These are phyloP conservation scores for Beroe forskalii DNA, from an alignment of 37 sponge, comb jelly and placozoan species.

Conservation along the genomic window DNA sequence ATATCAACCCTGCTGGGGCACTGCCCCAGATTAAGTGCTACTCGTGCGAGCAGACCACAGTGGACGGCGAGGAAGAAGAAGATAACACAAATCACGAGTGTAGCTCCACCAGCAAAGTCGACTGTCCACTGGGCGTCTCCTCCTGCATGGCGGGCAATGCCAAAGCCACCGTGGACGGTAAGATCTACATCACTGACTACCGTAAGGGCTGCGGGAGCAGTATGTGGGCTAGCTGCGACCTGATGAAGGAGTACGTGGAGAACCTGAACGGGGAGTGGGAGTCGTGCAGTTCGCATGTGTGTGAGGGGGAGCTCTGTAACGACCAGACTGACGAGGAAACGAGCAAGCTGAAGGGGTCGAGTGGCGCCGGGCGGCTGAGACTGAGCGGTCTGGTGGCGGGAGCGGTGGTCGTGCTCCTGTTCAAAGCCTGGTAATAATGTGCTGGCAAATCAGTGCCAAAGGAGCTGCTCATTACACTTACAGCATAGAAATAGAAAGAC, in stretches of 20 bases:
- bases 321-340: not conserved
- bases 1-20: not conserved
- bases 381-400: not conserved
- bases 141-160: not conserved
- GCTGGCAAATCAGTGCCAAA: too few species aligned
- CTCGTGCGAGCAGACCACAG: not conserved
- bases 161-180: not conserved
- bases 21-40: not conserved
- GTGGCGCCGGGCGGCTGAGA: not conserved
- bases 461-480: too few species aligned
- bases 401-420: not conserved
- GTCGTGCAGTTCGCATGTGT: not conserved
- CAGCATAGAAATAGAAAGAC: too few species aligned
- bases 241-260: not conserved
- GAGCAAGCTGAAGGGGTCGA: not conserved
- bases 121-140: not conserved
- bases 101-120: not conserved
- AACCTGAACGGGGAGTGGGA: not conserved
- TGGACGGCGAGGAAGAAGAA: not conserved
- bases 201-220: not conserved
- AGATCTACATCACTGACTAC: not conserved
- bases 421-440: too few species aligned
- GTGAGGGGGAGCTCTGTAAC: not conserved
- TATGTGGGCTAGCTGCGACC: not conserved
- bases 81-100: not conserved